These are phyloP conservation scores for Tupaia chinensis DNA, from an alignment of 2,113 vertebrate genomes.

Conservation along the genomic window DNA sequence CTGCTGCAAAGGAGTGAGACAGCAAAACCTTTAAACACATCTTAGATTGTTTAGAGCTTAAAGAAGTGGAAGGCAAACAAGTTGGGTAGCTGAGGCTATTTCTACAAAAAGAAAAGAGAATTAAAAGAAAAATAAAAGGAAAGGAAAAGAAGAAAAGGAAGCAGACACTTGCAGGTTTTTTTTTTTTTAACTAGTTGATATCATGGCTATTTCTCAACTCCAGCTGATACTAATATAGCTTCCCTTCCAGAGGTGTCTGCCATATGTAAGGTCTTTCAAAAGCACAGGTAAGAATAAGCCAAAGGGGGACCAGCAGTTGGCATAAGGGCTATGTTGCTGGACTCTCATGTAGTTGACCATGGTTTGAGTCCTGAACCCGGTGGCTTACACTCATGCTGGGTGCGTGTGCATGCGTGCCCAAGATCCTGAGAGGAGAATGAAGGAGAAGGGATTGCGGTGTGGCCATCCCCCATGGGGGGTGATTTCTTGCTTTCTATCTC, in stretches of 20 bases:
- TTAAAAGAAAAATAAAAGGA: too few species aligned
- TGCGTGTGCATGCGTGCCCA: too few species aligned
- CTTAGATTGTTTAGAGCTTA: neutral
- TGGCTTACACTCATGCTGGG: too few species aligned
- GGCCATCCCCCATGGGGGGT: too few species aligned
- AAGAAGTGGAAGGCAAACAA: conserved; percentile 2
- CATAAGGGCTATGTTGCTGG: too few species aligned
- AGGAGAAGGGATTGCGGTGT: too few species aligned
- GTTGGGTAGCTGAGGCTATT: neutral
- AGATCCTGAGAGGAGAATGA: too few species aligned
- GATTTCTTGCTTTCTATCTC: too few species aligned
- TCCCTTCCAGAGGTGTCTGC: neutral
- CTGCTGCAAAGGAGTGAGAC: neutral
- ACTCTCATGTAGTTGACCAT: too few species aligned
- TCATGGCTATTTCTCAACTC: neutral
- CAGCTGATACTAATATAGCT: neutral
- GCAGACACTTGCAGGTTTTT: neutral
- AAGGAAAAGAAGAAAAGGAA: neutral
- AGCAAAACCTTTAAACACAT: neutral
- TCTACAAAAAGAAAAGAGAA: neutral
- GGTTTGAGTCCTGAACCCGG: too few species aligned
- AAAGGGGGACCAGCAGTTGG: neutral
- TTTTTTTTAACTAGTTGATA: conserved; percentile 1
- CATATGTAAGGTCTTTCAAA: neutral
- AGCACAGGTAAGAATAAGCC: neutral